Conservation (phyloP, 2,797 vertebrate genomes). For the Myotis planiceps region DNA sequence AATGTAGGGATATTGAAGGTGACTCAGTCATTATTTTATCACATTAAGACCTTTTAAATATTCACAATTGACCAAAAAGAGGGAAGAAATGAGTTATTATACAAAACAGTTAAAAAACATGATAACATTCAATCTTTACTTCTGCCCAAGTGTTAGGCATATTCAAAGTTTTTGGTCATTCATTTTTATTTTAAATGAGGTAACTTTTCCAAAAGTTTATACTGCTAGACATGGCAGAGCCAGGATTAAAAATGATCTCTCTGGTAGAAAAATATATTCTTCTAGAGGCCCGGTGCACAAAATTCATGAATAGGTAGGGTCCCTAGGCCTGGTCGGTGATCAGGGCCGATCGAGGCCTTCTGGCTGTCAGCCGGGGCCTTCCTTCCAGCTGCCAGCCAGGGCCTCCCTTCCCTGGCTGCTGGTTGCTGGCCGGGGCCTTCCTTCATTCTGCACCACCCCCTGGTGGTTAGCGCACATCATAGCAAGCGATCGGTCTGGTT, state of each 20-base stretch:
- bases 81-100: not conserved
- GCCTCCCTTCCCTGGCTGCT: too few species aligned
- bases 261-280: not conserved
- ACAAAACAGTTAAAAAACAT: not conserved
- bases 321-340: too few species aligned
- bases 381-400: too few species aligned
- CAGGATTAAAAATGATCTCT: not conserved
- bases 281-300: too few species aligned
- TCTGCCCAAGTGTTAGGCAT: not conserved
- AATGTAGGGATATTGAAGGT: not conserved
- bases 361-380: too few species aligned
- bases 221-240: not conserved
- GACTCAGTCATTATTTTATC: not conserved
- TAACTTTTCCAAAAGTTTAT: not conserved
- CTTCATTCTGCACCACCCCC: too few species aligned
- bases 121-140: not conserved
- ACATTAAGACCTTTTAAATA: not conserved
- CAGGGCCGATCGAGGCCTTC: fast-evolving
- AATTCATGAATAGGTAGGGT: too few species aligned
- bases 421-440: too few species aligned
- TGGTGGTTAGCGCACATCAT: too few species aligned
- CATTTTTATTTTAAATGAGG: not conserved
- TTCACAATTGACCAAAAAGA: not conserved
- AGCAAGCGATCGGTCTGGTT: too few species aligned
- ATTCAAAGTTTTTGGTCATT: not conserved